These are phyloP conservation scores for Callithrix jacchus DNA, from an alignment of 2,113 vertebrate genomes.

Conservation along the genomic window DNA sequence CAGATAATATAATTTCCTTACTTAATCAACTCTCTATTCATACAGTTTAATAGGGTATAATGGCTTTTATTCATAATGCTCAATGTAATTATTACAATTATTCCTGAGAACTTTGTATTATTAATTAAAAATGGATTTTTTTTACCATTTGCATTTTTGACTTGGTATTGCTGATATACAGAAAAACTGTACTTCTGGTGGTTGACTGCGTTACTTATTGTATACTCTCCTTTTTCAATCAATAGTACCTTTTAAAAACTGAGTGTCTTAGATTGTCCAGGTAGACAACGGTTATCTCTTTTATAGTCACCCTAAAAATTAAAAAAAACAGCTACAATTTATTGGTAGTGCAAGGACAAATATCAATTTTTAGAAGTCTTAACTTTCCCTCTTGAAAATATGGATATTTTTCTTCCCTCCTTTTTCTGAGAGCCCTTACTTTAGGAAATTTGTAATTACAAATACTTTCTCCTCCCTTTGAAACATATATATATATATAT, in stretches of 20 bases:
- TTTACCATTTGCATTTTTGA: background rate
- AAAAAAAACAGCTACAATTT: background rate
- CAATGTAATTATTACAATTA: background rate
- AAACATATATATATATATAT: background rate
- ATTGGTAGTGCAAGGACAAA: background rate
- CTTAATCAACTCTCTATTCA: background rate
- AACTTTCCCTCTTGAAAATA: background rate
- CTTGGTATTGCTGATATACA: background rate
- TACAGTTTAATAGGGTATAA: background rate
- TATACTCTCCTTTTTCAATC: background rate
- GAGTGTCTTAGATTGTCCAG: background rate
- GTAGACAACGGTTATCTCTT: background rate
- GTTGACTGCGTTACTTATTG: background rate
- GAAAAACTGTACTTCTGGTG: background rate
- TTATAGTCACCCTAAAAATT: background rate
- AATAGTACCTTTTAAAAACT: background rate
- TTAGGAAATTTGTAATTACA: background rate
- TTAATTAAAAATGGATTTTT: background rate
- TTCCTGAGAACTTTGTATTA: background rate
- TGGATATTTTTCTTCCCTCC: background rate
- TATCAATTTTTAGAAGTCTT: background rate
- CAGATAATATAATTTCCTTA: no score
- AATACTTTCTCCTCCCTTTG: background rate
- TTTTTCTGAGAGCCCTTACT: background rate
- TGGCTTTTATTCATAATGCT: background rate